Conservation (phyloP, 2,113 vertebrate species). For the Pterocles gutturalis region DNA sequence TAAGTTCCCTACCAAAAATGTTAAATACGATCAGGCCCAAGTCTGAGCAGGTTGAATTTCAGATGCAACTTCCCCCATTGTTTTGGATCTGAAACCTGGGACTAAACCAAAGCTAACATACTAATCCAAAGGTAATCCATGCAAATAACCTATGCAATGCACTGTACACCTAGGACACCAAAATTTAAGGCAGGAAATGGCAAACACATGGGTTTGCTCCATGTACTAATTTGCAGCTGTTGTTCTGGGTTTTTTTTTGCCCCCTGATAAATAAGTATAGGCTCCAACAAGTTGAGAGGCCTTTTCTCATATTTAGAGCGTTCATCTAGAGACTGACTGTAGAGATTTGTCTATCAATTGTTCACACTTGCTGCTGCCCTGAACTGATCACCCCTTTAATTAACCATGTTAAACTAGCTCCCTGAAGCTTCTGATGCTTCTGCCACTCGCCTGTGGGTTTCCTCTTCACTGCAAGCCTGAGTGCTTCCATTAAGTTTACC, state of each 20-base stretch:
- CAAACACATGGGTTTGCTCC: not conserved
- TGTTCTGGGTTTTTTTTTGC: not conserved
- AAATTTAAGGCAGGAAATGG: not conserved
- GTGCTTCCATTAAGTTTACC: slow-evolving; percentile 61
- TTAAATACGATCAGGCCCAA: not conserved
- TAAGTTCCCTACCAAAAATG: not conserved
- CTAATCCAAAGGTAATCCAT: not conserved
- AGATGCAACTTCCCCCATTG: not conserved
- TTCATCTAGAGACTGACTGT: not conserved
- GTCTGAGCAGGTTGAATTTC: not conserved
- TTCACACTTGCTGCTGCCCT: slow-evolving; percentile 26
- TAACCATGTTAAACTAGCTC: slow-evolving; percentile 62
- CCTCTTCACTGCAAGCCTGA: slow-evolving; percentile 45
- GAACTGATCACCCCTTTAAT: slow-evolving; percentile 66
- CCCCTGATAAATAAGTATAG: rapidly evolving
- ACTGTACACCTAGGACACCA: not conserved
- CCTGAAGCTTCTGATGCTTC: slow-evolving; percentile 57
- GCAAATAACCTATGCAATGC: not conserved
- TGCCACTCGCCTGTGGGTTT: slow-evolving; percentile 42
- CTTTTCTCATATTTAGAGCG: not conserved
- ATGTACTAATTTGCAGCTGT: not conserved
- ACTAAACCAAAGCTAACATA: not conserved
- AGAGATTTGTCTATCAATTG: slow-evolving; percentile 39
- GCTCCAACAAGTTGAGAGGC: not conserved
- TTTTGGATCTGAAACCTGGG: not conserved